Conservation (phyloP, 2,797 vertebrate species). For the Phylloscopus collybita region DNA sequence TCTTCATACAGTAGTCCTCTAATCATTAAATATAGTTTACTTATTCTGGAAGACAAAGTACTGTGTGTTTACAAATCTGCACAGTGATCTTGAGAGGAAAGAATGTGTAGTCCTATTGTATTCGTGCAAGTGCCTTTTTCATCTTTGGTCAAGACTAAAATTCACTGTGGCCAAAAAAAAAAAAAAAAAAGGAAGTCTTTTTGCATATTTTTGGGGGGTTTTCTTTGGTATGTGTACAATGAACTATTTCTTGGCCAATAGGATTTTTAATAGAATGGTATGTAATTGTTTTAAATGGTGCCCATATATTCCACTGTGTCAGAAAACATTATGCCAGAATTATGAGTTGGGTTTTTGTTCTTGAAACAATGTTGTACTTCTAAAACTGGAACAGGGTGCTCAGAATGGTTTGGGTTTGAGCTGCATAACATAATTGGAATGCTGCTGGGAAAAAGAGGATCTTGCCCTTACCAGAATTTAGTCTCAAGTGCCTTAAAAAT, state of each 20-base stretch:
- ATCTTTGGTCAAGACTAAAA: background rate
- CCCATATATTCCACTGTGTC: background rate
- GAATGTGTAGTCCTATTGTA: constrained; percentile 26
- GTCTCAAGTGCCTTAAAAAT: constrained; percentile 58
- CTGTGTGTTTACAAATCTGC: constrained; percentile 34
- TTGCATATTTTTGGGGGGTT: background rate
- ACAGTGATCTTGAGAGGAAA: constrained; percentile 29
- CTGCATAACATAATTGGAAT: background rate
- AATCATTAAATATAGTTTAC: constrained; percentile 3
- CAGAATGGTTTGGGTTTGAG: constrained; percentile 20
- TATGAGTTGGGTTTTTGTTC: background rate
- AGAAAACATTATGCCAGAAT: constrained; percentile 4
- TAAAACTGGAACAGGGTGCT: background rate
- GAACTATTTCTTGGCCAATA: constrained; percentile 21
- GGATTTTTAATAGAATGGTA: background rate
- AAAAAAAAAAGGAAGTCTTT: background rate
- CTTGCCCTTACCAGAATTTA: constrained; percentile 37
- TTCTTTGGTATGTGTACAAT: background rate
- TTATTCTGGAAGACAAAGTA: constrained; percentile 24
- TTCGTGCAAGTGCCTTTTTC: background rate
- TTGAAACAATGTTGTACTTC: constrained; percentile 20
- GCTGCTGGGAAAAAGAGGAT: background rate
- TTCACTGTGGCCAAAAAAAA: background rate
- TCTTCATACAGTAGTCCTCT: background rate
- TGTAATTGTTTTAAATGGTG: background rate